phyloP scores from a whole-genome alignment of 1,140 invertebrate species.

The Spodoptera frugiperda region DNA sequence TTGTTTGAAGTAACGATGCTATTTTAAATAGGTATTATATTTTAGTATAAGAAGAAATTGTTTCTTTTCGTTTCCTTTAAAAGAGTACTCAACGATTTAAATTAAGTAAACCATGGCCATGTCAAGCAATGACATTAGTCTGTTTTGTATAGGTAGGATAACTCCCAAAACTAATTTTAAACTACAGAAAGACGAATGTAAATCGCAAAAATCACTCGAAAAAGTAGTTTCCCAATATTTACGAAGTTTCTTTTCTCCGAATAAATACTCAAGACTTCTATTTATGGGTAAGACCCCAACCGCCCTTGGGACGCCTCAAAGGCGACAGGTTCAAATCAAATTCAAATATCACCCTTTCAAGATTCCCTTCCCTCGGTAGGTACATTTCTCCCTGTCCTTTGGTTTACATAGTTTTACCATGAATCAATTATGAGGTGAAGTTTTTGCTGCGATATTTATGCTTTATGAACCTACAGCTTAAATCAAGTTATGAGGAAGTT shows the following conservation, averaged over 20 bases:
- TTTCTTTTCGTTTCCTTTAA: no score
- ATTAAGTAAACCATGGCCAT: no score
- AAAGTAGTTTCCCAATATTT: conserved; percentile 8
- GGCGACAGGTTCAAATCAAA: conserved; percentile 41
- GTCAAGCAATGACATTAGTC: no score
- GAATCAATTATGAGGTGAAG: conserved; percentile 35
- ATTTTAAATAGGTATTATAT: no score
- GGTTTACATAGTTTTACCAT: conserved; percentile 28
- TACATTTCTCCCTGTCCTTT: conserved; percentile 25
- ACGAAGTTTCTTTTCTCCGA: neutral
- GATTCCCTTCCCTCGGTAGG: conserved; percentile 4
- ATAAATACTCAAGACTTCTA: conserved; percentile 30
- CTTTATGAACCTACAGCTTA: neutral
- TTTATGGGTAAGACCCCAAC: conserved; percentile 26
- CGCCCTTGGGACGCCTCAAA: conserved; percentile 40
- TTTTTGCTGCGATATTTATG: neutral
- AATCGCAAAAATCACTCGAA: no score
- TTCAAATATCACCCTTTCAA: conserved; percentile 47
- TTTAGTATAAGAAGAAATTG: no score
- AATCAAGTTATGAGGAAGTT: no score
- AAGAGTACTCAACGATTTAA: no score
- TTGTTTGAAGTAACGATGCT: no score
- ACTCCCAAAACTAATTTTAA: no score
- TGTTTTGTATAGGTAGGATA: no score
- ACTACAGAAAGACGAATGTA: no score